Conservation (phyloP, 2,113 vertebrate genomes). For the Plotosus lineatus region DNA sequence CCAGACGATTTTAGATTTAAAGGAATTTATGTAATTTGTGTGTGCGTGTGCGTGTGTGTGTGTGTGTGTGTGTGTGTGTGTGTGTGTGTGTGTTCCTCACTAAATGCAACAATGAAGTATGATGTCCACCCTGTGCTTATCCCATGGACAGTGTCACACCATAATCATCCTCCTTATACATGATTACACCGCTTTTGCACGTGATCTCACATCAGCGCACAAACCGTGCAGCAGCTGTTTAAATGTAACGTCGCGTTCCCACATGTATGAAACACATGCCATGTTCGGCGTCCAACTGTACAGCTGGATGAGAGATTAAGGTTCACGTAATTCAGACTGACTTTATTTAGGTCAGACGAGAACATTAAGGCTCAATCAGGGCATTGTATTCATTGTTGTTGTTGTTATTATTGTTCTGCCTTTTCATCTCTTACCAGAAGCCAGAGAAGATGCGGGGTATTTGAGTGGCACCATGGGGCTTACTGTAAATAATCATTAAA, state of each 20-base stretch:
- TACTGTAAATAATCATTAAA: too few species aligned
- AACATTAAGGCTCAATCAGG: neutral
- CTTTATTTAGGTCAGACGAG: neutral
- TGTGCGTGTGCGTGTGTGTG: too few species aligned
- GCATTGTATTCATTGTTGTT: too few species aligned
- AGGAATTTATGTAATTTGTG: neutral
- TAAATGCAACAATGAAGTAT: neutral
- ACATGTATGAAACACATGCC: neutral
- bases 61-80: neutral
- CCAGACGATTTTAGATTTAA: neutral
- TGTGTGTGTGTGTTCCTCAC: neutral
- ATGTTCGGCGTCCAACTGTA: neutral
- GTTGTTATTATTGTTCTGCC: too few species aligned
- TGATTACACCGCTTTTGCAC: constrained; percentile 5
- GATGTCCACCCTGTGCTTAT: neutral
- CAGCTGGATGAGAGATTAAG: neutral
- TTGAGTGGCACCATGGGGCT: too few species aligned
- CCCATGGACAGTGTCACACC: neutral
- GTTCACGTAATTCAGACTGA: neutral
- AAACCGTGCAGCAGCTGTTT: constrained; percentile 1
- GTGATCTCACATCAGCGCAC: neutral
- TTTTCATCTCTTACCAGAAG: too few species aligned
- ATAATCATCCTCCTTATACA: neutral
- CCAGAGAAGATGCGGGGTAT: too few species aligned
- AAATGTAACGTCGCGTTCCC: neutral